Evolutionary conservation across 1,140 invertebrate species (phyloP), one percentile per base, ranked within the genome.

Genomic region (Zaprionus capensis): DNA sequence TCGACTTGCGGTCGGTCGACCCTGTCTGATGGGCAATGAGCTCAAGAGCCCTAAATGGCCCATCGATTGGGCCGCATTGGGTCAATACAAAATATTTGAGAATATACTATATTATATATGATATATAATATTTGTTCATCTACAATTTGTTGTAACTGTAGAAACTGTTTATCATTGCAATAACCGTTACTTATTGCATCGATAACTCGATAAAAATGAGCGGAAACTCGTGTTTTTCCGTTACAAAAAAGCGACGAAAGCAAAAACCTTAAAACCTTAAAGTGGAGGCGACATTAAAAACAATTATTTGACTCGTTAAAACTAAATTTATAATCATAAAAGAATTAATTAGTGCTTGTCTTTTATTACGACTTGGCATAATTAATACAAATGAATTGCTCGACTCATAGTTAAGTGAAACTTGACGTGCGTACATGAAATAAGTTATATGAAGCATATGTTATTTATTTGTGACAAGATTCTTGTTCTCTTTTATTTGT

Each of bases 331-430:
- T 78, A 71, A 49, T 75, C 57, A 75, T 78, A 59, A 57, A 62
- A 59, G 5, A 38, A 49, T 46, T 56, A 63, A 28, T 63, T 71
- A 51, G 46, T 5, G n/a, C 46, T 51, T 24, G 46, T 11, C 46
- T 34, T 34, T 34, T 34, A 11, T 34, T 34, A 34, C 9, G 31
- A 11, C 9, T 14, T 57, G 5, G 26, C 20, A 62, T 31, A 71
- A 78, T 76, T 68, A 71, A 79, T 67, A 76, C 58, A 76, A 79
- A 79, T 79, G 73, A 34, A 63, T 67, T 57, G 59, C 22, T 49
- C 59, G 63, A 65, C 61, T 71, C 34, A 17, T 17, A 66, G 76
- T 78, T 76, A 62, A 22, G 36, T 66, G 59, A 26, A 20, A 22
- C 46, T 49, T 31, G n/a, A 36, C 38, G 14, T 46, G 26, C 2